These are phyloP conservation scores for Phoenicopterus ruber DNA, from an alignment of 2,113 vertebrate genomes.

Conservation along the genomic window DNA sequence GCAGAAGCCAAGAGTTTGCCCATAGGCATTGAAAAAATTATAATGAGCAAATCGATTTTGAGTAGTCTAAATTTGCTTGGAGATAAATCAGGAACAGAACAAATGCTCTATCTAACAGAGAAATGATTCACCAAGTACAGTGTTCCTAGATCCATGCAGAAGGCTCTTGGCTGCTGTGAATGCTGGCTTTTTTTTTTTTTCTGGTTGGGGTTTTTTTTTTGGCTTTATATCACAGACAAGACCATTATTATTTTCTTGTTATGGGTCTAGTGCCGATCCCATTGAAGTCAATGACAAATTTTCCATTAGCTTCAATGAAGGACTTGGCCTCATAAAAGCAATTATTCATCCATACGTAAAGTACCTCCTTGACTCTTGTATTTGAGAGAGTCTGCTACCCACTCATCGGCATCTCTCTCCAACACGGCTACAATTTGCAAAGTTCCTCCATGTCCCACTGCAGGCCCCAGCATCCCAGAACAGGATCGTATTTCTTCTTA, in stretches of 20 bases:
- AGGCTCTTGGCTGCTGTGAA: constrained; percentile 23
- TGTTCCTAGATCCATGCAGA: constrained; percentile 22
- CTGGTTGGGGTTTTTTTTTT: neutral
- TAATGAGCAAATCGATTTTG: constrained; percentile 17
- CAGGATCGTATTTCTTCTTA: neutral
- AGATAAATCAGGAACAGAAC: constrained; percentile 58
- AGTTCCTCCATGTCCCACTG: neutral
- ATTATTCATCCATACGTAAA: neutral
- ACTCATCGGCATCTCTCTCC: neutral
- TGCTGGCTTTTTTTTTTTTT: neutral
- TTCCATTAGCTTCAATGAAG: neutral
- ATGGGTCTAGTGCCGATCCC: neutral
- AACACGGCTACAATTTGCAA: neutral
- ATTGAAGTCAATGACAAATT: neutral
- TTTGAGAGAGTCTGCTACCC: neutral
- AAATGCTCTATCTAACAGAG: constrained; percentile 45
- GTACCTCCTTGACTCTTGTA: neutral
- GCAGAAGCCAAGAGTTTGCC: constrained; percentile 44
- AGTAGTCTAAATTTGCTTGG: constrained; percentile 54
- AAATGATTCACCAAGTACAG: constrained; percentile 36
- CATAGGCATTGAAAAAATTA: constrained; percentile 48
- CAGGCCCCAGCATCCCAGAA: neutral
- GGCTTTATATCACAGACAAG: neutral
- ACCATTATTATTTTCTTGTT: constrained; percentile 35
- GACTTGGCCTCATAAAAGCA: constrained; percentile 4